A percentile compares a stretch with the other conserved stretches of the same genome.
Conservation (phyloP, 2,113 vertebrate species). For the Camelus bactrianus region DNA sequence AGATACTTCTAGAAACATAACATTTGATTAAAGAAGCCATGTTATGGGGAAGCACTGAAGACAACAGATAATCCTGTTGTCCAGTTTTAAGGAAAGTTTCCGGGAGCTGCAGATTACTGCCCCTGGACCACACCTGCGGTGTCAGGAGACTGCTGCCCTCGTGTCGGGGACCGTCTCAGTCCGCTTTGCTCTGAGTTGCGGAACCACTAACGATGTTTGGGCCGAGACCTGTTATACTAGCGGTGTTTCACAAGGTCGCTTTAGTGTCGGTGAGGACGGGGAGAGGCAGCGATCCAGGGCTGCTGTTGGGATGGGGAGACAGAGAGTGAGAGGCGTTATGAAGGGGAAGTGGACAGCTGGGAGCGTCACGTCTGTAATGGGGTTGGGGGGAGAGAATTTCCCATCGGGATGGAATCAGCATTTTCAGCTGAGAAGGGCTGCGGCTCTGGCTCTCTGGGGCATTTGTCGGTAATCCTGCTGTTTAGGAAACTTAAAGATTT, state of each 20-base stretch:
- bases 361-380: not conserved
- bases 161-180: not conserved
- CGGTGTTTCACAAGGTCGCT: not conserved
- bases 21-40: not conserved
- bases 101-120: not conserved
- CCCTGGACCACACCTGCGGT: not conserved
- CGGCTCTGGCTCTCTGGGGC: constrained; percentile 18
- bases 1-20: not conserved
- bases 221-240: not conserved
- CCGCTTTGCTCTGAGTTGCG: not conserved
- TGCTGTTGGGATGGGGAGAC: not conserved
- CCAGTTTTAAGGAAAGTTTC: not conserved
- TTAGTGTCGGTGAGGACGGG: not conserved
- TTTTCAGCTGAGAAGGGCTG: not conserved
- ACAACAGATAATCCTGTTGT: not conserved
- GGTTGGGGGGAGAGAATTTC: not conserved
- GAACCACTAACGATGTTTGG: not conserved
- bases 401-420: not conserved
- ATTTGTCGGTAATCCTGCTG: constrained; percentile 67
- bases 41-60: not conserved
- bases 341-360: not conserved
- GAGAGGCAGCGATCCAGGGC: not conserved
- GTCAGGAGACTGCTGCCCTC: not conserved
- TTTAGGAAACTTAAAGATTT: constrained; percentile 59
- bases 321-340: not conserved